These are phyloP conservation scores for Stegodyphus dumicola DNA, from an alignment of 1,140 invertebrate genomes.

Conservation along the genomic window DNA sequence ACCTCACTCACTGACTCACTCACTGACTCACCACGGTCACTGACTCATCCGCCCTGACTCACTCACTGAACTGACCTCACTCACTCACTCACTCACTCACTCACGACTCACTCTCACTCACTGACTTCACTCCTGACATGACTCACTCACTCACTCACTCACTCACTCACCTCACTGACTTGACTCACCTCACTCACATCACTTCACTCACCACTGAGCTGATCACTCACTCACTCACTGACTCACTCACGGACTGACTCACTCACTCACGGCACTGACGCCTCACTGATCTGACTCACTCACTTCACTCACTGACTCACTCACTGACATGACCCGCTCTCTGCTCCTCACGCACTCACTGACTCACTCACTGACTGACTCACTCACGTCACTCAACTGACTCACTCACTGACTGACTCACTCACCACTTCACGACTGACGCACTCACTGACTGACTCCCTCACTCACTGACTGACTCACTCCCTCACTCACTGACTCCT, in stretches of 20 bases:
- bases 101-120: not conserved
- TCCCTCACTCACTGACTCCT: not conserved
- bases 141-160: conserved; percentile 45
- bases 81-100: not conserved
- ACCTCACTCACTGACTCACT: not conserved
- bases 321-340: too few relatives aligned
- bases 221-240: not conserved
- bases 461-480: conserved; percentile 24
- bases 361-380: not conserved
- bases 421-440: not conserved
- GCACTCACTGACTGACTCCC: conserved; percentile 11
- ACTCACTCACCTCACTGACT: conserved; percentile 23
- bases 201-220: not conserved
- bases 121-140: not conserved
- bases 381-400: not conserved
- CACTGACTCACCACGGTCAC: not conserved
- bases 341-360: not conserved
- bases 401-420: too few relatives aligned
- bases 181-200: not conserved
- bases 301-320: not conserved
- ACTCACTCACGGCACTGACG: not conserved
- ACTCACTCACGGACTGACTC: conserved; percentile 14
- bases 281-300: not conserved
- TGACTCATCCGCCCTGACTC: not conserved
- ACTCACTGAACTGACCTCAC: not conserved